Conservation (phyloP, 2,797 vertebrate genomes). For the Gymnocypris eckloni region DNA sequence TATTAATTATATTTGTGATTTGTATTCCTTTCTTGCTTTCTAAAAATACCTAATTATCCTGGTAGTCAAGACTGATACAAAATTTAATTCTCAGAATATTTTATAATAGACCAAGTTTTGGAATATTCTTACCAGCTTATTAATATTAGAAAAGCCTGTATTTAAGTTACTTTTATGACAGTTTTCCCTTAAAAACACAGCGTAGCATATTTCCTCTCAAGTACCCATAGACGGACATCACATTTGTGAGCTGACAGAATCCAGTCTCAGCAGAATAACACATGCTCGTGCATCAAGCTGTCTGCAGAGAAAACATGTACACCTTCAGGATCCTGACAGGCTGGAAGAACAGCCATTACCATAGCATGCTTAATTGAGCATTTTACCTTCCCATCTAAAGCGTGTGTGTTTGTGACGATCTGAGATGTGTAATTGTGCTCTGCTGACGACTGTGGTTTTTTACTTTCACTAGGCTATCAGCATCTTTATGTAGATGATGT, state of each 20-base stretch:
- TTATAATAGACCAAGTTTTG: neutral
- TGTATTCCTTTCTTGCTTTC: neutral
- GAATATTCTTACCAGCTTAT: neutral
- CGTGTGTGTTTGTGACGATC: slow-evolving; percentile 82
- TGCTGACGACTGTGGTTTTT: slow-evolving; percentile 87
- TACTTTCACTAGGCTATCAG: slow-evolving; percentile 89
- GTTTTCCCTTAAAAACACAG: slow-evolving; percentile 68
- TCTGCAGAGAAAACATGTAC: slow-evolving; percentile 90
- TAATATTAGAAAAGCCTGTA: neutral
- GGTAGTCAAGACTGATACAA: too few species aligned
- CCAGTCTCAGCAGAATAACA: slow-evolving; percentile 95
- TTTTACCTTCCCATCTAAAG: slow-evolving; percentile 75
- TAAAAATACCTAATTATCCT: neutral
- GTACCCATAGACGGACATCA: slow-evolving; percentile 87
- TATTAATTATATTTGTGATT: neutral
- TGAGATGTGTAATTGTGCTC: slow-evolving; percentile 86
- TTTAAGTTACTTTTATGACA: slow-evolving; percentile 2
- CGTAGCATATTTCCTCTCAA: slow-evolving; percentile 76
- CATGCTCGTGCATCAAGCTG: slow-evolving; percentile 87
- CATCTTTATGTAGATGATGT: slow-evolving; percentile 97
- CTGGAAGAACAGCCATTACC: slow-evolving; percentile 94
- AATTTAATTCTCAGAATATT: neutral
- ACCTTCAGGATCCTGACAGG: slow-evolving; percentile 91
- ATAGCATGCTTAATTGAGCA: slow-evolving; percentile 98
- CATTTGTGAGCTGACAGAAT: slow-evolving; percentile 93